phyloP scores from a whole-genome alignment of 2,888 invertebrate genomes.

The Scelioninae gen. 2 region DNA sequence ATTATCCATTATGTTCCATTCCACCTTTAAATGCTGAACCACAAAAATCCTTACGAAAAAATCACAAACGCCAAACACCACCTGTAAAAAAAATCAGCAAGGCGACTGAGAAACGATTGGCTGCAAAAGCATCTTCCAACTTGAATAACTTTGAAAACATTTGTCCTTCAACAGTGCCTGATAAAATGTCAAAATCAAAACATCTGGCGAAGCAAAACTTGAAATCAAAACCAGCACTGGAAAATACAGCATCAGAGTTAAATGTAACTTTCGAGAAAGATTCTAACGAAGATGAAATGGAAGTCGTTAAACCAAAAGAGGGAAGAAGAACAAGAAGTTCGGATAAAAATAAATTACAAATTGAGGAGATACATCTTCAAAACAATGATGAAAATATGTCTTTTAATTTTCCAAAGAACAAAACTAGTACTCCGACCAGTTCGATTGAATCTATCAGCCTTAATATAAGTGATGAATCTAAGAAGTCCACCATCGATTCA shows the following conservation, averaged over 20 bases:
- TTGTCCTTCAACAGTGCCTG: background rate
- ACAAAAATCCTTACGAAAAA: background rate
- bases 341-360: constrained; percentile 6
- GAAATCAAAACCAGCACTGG: background rate
- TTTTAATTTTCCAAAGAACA: background rate
- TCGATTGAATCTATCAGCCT: constrained; percentile 17
- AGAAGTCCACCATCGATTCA: background rate
- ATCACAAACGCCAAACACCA: background rate
- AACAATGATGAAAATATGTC: background rate
- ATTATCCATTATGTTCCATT: constrained; percentile 67
- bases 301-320: background rate
- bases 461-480: constrained; percentile 4
- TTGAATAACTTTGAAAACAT: constrained; percentile 13
- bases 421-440: constrained; percentile 7
- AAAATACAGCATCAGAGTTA: constrained; percentile 1
- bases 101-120: constrained; percentile 69
- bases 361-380: too few relatives aligned
- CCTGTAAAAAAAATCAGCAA: constrained; percentile 64
- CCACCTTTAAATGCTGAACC: constrained; percentile 21
- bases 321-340: background rate
- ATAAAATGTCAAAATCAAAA: background rate
- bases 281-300: background rate
- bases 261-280: constrained; percentile 32
- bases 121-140: constrained; percentile 36
- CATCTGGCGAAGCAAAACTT: background rate